Percentiles rank a stretch among this genome's conserved stretches.
Conservation (phyloP, 2,797 vertebrate genomes). For the Enteromius anoplus region DNA sequence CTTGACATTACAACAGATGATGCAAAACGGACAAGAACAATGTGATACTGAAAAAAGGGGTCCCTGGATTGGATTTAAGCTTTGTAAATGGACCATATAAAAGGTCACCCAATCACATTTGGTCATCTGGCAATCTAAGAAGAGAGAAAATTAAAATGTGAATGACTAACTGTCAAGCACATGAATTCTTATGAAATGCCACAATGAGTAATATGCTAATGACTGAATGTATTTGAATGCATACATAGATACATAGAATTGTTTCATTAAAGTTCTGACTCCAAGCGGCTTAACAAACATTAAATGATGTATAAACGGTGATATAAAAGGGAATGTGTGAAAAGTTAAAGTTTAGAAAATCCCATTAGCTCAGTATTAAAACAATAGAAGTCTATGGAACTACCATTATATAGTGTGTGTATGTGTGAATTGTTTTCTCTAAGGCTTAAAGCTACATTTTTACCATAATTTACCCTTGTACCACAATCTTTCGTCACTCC, state of each 20-base stretch:
- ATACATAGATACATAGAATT: constrained; percentile 65
- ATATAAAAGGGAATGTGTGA: background rate
- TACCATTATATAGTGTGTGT: background rate
- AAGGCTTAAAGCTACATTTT: background rate
- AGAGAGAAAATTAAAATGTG: constrained; percentile 33
- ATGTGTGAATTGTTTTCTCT: background rate
- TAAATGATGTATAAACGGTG: background rate
- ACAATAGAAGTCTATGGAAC: background rate
- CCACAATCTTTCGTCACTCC: background rate
- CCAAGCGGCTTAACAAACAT: background rate
- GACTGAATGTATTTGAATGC: constrained; percentile 65
- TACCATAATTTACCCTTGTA: constrained; percentile 12
- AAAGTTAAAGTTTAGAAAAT: background rate
- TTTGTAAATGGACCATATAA: constrained; percentile 40
- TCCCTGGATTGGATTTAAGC: constrained; percentile 24
- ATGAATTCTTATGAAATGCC: constrained; percentile 5
- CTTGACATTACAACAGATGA: constrained; percentile 54
- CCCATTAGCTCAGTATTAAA: background rate
- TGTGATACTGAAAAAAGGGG: constrained; percentile 31
- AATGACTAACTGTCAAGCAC: constrained; percentile 10
- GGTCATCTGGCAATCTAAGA: constrained; percentile 34
- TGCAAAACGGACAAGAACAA: constrained; percentile 22
- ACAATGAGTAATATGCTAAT: constrained; percentile 22
- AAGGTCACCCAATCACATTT: constrained; percentile 51
- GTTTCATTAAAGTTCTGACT: constrained; percentile 53